Evolutionary conservation across 2,113 vertebrate species (phyloP), one percentile per base, ranked within the genome.

Genomic region (Python bivittatus): DNA sequence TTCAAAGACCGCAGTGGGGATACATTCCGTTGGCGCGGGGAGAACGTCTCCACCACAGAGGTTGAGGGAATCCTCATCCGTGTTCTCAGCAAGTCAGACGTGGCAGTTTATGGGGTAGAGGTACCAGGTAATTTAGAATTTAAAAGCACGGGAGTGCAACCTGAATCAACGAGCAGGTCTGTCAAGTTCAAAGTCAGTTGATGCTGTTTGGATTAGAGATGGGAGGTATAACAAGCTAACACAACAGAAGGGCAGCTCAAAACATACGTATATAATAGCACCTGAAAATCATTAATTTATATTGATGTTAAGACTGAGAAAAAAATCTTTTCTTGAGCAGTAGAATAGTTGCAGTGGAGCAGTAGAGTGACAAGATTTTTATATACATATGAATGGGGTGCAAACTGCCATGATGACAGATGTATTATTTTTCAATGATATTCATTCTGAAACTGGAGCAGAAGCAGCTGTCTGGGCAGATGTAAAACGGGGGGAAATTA

Each of bases 21-120:
- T 97, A 99, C 99, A 0, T 99, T 99, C 97, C 99, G 99, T 95
- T 99, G 99, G 99, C 99, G 99, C 88, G 99, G 99, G 44, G 99
- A 99, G 97, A 99, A 99, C 0, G 99, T 99, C 91, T 99, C 99
- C 23, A 99, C 99, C 29, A 99, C 99, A 0, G 99, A 99, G 96
- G 98, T 99, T 96, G 99, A 99, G 93, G 99, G 99, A 56, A 98
- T 97, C 0, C 98, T 99, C 52, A 99, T 99, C 97, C 98, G 98
- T 91, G 98, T 99, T 95, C 98, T 99, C 56, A 97, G 97, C 95
- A 99, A 99, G 98, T 98, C 98, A 0, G 99, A 99, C 0, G 99
- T 99, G 5, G 99, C 99, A 0, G 99, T 99, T 84, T 99, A 99
- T 12, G 99, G 99, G 0, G 99, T 99, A 2, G 98, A 99, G 95